phyloP scores from a whole-genome alignment of 2,113 vertebrate genomes.

The Saiga tatarica region DNA sequence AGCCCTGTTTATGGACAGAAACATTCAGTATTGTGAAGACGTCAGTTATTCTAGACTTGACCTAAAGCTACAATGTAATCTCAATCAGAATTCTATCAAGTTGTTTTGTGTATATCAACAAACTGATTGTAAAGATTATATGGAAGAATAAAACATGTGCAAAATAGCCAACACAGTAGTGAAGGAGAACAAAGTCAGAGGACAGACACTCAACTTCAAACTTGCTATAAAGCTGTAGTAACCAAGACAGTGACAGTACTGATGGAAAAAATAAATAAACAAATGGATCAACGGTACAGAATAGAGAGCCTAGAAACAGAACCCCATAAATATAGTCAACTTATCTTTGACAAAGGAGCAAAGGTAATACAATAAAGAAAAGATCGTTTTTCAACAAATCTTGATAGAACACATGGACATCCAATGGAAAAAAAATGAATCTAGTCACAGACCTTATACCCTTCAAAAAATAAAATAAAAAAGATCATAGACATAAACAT shows the following conservation, averaged over 20 bases:
- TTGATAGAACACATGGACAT: neutral
- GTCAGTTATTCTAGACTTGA: neutral
- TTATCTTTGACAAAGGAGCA: neutral
- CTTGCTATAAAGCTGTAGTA: neutral
- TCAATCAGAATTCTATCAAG: neutral
- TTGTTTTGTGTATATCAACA: neutral
- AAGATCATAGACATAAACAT: neutral
- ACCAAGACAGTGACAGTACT: neutral
- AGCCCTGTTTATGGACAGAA: neutral
- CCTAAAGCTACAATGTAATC: neutral
- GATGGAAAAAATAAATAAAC: neutral
- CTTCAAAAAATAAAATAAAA: conserved; percentile 10
- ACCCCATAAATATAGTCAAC: neutral
- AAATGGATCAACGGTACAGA: neutral
- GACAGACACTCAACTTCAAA: neutral
- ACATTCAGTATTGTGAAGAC: neutral
- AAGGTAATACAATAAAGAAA: neutral
- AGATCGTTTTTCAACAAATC: neutral
- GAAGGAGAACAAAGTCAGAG: neutral
- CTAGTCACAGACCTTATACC: neutral
- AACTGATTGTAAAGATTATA: neutral
- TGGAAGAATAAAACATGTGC: neutral
- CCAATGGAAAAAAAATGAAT: neutral
- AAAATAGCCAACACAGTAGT: neutral
- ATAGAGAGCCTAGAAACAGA: neutral